phyloP scores from a whole-genome alignment of 2,113 vertebrate species.

The Arenaria interpres region DNA sequence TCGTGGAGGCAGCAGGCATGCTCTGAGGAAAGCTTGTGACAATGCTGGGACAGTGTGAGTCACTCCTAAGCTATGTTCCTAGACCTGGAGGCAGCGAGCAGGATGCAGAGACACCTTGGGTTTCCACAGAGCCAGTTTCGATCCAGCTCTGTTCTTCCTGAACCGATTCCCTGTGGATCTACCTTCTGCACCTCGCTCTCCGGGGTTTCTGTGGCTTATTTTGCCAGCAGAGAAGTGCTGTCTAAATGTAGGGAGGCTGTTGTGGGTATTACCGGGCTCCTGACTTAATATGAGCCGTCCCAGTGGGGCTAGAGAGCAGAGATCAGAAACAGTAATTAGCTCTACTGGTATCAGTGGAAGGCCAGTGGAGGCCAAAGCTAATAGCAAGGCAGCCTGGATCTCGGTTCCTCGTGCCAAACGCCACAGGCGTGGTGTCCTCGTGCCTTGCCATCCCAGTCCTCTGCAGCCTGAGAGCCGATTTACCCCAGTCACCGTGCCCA shows the following conservation, averaged over 20 bases:
- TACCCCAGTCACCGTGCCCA: neutral
- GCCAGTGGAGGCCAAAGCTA: neutral
- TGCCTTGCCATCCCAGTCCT: neutral
- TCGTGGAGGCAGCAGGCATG: neutral
- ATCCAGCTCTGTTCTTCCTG: neutral
- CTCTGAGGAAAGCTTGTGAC: neutral
- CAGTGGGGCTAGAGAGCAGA: neutral
- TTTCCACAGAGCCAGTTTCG: neutral
- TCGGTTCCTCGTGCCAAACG: fast-evolving
- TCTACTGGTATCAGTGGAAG: neutral
- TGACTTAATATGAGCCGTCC: slow-evolving; percentile 5
- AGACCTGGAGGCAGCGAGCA: neutral
- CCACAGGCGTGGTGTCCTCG: neutral
- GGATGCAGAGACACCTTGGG: neutral
- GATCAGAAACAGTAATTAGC: slow-evolving; percentile 18
- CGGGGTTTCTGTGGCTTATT: neutral
- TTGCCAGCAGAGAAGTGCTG: neutral
- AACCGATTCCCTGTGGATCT: neutral
- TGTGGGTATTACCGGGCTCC: neutral
- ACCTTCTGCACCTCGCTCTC: neutral
- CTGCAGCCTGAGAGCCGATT: neutral
- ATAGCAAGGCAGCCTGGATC: neutral
- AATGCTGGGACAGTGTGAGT: neutral
- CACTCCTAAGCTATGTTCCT: neutral
- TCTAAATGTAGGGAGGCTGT: neutral